A percentile compares a stretch with the other conserved stretches of the same genome.
These are phyloP conservation scores for Formica exsecta DNA, from an alignment of 1,140 invertebrate species.

Conservation along the genomic window DNA sequence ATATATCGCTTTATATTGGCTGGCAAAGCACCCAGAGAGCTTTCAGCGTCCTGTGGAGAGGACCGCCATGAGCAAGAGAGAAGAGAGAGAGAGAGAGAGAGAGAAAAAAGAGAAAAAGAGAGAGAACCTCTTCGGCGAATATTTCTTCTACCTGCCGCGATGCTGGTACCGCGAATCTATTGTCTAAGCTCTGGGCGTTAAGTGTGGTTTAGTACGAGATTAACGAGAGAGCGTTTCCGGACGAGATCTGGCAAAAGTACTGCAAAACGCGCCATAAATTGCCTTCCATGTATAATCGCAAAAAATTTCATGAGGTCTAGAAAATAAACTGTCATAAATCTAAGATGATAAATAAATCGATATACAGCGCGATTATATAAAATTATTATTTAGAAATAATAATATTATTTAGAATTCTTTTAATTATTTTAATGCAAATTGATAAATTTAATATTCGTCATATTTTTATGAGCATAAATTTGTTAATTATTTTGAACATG, in stretches of 20 bases:
- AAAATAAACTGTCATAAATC: neutral
- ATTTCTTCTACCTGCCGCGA: constrained; percentile 64
- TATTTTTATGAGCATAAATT: neutral
- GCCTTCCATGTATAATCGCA: neutral
- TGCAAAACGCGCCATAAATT: neutral
- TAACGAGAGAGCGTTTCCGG: constrained; percentile 21
- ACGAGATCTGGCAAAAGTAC: constrained; percentile 6
- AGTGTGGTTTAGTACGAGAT: constrained; percentile 34
- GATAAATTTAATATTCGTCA: neutral
- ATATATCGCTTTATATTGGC: constrained; percentile 73
- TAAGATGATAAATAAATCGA: neutral
- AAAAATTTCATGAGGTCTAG: neutral
- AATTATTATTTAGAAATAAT: neutral
- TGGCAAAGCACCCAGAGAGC: constrained; percentile 64
- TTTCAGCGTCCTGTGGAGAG: constrained; percentile 72
- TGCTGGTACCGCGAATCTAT: constrained; percentile 41
- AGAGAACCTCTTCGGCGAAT: constrained; percentile 61
- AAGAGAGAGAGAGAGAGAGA: constrained; percentile 5
- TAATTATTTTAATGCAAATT: neutral
- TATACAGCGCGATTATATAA: too few relatives aligned
- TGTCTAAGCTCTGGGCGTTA: constrained; percentile 33
- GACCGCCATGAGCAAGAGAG: constrained; percentile 13
- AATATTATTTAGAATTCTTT: neutral
- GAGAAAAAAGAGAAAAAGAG: constrained; percentile 20
- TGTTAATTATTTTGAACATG: neutral